Percentiles rank a stretch among this genome's conserved stretches.
Evolutionary conservation across 2,797 vertebrate species (phyloP).

Genomic region (Buphagus erythrorhynchus): DNA sequence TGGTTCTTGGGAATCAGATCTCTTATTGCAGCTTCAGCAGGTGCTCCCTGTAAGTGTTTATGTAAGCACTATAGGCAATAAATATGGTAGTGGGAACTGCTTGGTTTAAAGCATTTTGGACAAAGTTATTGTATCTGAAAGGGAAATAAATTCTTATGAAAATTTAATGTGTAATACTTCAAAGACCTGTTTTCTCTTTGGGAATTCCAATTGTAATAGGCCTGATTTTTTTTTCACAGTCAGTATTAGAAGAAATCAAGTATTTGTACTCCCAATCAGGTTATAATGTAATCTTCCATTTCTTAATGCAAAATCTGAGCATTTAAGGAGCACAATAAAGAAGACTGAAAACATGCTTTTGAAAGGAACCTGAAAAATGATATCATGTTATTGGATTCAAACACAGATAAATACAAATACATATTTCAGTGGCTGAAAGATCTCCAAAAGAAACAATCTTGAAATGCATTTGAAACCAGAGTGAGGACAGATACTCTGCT

Average conservation of each 20-base stretch:
- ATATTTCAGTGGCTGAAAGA: neutral
- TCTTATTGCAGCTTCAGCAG: neutral
- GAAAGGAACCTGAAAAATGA: neutral
- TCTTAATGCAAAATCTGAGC: neutral
- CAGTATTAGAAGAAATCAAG: neutral
- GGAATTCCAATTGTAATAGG: neutral
- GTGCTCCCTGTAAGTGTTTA: neutral
- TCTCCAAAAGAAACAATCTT: neutral
- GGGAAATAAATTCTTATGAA: neutral
- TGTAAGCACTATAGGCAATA: neutral
- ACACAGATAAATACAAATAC: neutral
- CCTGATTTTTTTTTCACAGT: neutral
- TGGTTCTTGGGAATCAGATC: neutral
- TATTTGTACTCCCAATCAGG: neutral
- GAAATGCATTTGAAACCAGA: neutral
- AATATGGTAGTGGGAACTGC: neutral
- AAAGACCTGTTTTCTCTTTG: neutral
- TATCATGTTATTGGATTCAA: neutral
- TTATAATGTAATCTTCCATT: neutral
- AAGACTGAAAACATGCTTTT: neutral
- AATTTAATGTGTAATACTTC: neutral
- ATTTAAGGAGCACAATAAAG: neutral
- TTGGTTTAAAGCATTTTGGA: neutral
- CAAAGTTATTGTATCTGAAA: neutral
- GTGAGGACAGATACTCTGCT: neutral